Percentiles rank a stretch among this genome's conserved stretches.
These are phyloP conservation scores for Tragelaphus strepsiceros DNA, from an alignment of 2,113 vertebrate genomes.

Conservation along the genomic window DNA sequence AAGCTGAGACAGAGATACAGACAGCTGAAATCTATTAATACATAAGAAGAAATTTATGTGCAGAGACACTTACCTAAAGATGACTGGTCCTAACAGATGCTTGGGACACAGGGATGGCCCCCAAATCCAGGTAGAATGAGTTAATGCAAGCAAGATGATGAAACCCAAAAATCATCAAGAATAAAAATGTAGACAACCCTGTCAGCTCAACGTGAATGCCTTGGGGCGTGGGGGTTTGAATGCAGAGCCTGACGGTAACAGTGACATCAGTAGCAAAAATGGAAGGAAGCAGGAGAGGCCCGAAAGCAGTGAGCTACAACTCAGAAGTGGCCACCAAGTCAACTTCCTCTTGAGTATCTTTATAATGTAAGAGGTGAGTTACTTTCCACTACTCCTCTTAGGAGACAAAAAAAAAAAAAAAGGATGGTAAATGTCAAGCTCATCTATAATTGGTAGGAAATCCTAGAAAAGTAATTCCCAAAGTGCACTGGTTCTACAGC, in stretches of 20 bases:
- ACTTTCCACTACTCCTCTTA: background rate
- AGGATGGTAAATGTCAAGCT: background rate
- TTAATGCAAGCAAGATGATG: background rate
- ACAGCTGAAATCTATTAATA: background rate
- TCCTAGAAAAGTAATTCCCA: background rate
- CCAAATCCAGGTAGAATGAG: background rate
- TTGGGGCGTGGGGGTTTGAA: background rate
- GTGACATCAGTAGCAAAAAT: background rate
- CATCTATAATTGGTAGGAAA: conserved; percentile 4
- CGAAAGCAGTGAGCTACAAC: background rate
- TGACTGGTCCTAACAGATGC: background rate
- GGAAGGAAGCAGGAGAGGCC: background rate
- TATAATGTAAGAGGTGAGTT: background rate
- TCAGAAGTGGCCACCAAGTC: background rate
- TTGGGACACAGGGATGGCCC: background rate
- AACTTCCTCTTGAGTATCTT: background rate
- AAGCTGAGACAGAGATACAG: background rate
- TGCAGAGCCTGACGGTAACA: background rate
- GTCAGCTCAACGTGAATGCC: background rate
- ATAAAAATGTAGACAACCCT: background rate
- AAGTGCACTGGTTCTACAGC: background rate
- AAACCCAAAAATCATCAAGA: background rate
- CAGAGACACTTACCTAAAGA: background rate
- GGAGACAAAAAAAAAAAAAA: background rate
- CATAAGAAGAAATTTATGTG: background rate